Evolutionary conservation across 2,797 vertebrate genomes (phyloP).

Genomic region (Prionace glauca): DNA sequence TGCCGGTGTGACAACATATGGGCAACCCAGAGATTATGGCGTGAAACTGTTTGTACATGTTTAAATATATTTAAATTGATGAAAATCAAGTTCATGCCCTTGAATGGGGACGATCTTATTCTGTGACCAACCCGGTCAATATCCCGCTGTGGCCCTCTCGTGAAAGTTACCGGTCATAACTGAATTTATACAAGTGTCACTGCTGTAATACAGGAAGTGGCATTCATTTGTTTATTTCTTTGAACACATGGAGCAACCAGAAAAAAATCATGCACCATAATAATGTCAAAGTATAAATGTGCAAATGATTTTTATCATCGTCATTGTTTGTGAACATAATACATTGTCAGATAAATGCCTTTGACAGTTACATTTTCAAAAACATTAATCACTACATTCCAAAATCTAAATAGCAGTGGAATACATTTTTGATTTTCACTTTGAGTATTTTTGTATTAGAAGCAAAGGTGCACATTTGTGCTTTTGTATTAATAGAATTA

Average conservation of each 20-base stretch:
- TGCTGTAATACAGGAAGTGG: background rate
- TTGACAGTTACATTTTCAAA: background rate
- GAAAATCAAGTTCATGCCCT: too few species aligned
- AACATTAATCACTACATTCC: background rate
- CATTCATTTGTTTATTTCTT: background rate
- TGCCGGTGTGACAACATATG: too few species aligned
- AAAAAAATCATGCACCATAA: background rate
- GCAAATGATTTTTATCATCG: background rate
- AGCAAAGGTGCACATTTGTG: background rate
- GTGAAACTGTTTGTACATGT: too few species aligned
- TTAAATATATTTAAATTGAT: too few species aligned
- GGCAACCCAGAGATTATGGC: too few species aligned
- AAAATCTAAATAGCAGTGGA: background rate
- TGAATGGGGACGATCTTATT: too few species aligned
- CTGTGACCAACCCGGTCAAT: too few species aligned
- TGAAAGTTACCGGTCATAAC: too few species aligned
- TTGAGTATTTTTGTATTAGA: background rate
- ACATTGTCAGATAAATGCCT: background rate
- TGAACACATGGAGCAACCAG: background rate
- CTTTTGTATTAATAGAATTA: background rate
- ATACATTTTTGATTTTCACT: background rate
- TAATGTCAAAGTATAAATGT: background rate
- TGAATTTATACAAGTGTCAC: too few species aligned
- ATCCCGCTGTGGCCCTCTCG: too few species aligned
- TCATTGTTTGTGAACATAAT: background rate